Conservation (phyloP, 1,140 invertebrate genomes). For the Cyclina sinensis region DNA sequence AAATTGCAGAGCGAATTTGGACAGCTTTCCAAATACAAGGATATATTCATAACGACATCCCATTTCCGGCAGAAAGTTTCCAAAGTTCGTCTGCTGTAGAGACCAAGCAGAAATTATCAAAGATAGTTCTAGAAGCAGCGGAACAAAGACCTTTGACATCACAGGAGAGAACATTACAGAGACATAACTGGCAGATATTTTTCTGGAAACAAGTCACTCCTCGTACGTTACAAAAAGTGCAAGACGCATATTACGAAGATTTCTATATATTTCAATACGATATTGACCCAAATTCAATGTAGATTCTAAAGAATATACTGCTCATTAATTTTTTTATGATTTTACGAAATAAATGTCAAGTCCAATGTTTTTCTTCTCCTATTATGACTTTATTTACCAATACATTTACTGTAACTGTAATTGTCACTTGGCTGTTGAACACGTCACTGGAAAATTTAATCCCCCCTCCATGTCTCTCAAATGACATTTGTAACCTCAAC, state of each 20-base stretch:
- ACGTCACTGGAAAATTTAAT: too few relatives aligned
- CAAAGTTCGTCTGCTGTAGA: neutral
- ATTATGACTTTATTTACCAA: too few relatives aligned
- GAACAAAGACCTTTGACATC: neutral
- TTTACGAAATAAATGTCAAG: too few relatives aligned
- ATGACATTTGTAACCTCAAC: too few relatives aligned
- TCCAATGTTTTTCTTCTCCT: too few relatives aligned
- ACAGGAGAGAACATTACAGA: conserved; percentile 14
- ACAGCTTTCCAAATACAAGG: conserved; percentile 50
- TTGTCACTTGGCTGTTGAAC: too few relatives aligned
- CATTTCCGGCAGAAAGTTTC: conserved; percentile 22
- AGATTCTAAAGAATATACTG: too few relatives aligned
- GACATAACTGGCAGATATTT: conserved; percentile 25
- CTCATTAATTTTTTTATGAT: neutral
- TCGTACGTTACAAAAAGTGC: neutral
- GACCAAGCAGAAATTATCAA: conserved; percentile 8
- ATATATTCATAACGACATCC: conserved; percentile 30
- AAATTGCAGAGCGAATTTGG: conserved; percentile 42
- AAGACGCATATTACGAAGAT: conserved; percentile 47
- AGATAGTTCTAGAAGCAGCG: conserved; percentile 8
- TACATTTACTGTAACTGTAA: too few relatives aligned
- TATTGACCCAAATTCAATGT: conserved; percentile 32
- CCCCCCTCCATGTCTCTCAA: too few relatives aligned
- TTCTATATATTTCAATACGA: conserved; percentile 40
- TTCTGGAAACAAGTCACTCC: conserved; percentile 21